Evolutionary conservation across 2,888 invertebrate genomes (phyloP), one percentile per base, ranked within the genome.

Genomic region (Sminthurides aquaticus): DNA sequence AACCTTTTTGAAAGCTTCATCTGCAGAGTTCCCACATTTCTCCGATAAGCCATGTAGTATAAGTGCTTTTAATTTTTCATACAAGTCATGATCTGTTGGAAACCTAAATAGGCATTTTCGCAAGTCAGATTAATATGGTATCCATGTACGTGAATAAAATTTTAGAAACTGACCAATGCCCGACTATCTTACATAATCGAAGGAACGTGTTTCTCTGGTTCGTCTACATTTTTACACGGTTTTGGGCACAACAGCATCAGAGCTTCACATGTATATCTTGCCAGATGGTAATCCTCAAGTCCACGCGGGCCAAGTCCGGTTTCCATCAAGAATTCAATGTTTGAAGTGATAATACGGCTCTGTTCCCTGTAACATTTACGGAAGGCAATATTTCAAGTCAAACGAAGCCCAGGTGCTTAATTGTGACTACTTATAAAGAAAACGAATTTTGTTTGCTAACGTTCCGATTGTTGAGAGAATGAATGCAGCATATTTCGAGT

Each of bases 191-290:
- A 52, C 52, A 52, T 52, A 20, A 52, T 52, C 20, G 52, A 52
- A 5, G 52, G 52, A 18, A 49, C 49, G 22, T 49, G 20, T 48
- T 22, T 22, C 8, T 60, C 3, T 8, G 48, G 20, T 26, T 64
- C 64, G n/a, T 66, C 69, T 1, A 48, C 49, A 28, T 67, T 66
- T 63, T 48, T 57, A 20, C 52, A 66, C 62, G 54, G 65, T 20
- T 61, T 62, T 28, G 67, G 62, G 28, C 68, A 72, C 29, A 69
- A 66, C 59, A 67, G 61, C 49, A 74, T 55, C n/a, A 74, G 60
- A 2, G 71, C 69, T 62, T 70, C 71, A 55, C 67, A 66, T 1
- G 72, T 72, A n/a, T 68, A 67, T 55, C 66, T 67, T 0, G 66
- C 72, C 5, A 74, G 43, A 18, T 67, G 61, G 59, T 65, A 69